Conservation (phyloP, 2,888 invertebrate species). For the Thecophora atra region DNA sequence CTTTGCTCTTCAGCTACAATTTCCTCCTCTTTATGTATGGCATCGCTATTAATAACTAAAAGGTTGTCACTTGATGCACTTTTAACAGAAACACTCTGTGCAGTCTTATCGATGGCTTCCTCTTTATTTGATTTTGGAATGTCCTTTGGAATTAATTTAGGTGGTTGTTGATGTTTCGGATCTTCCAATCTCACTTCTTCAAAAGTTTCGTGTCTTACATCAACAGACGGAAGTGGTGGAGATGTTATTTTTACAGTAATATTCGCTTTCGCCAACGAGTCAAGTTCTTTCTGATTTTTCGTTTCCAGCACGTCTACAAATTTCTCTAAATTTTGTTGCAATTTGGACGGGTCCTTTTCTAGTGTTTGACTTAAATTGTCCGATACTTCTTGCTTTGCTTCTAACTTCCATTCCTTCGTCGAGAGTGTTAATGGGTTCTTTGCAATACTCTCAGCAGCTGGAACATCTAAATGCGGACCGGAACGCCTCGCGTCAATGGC, state of each 20-base stretch:
- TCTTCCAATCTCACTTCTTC: background rate
- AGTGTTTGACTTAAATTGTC: slow-evolving; percentile 19
- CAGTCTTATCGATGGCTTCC: slow-evolving; percentile 5
- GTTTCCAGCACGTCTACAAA: slow-evolving; percentile 9
- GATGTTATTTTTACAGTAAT: background rate
- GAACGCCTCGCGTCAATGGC: slow-evolving; percentile 73
- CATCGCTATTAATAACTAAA: slow-evolving; percentile 61
- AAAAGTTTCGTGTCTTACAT: slow-evolving; percentile 47
- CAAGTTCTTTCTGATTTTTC: slow-evolving; percentile 7
- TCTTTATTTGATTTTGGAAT: slow-evolving; percentile 23
- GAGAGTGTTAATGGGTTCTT: slow-evolving; percentile 48
- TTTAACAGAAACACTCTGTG: background rate
- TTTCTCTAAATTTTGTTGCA: slow-evolving; percentile 36
- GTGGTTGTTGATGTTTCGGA: background rate
- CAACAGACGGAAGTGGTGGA: slow-evolving; percentile 56
- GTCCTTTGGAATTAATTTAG: slow-evolving; percentile 11
- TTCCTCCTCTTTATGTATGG: slow-evolving; percentile 67
- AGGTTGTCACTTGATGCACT: slow-evolving; percentile 4
- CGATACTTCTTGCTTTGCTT: background rate
- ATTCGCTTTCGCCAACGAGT: background rate
- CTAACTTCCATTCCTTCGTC: background rate
- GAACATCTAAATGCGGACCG: slow-evolving; percentile 55
- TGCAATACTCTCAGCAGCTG: slow-evolving; percentile 36
- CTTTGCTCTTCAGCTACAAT: slow-evolving; percentile 60
- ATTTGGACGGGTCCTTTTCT: slow-evolving; percentile 19